phyloP scores from a whole-genome alignment of 1,140 invertebrate genomes.

The Apis cerana region DNA sequence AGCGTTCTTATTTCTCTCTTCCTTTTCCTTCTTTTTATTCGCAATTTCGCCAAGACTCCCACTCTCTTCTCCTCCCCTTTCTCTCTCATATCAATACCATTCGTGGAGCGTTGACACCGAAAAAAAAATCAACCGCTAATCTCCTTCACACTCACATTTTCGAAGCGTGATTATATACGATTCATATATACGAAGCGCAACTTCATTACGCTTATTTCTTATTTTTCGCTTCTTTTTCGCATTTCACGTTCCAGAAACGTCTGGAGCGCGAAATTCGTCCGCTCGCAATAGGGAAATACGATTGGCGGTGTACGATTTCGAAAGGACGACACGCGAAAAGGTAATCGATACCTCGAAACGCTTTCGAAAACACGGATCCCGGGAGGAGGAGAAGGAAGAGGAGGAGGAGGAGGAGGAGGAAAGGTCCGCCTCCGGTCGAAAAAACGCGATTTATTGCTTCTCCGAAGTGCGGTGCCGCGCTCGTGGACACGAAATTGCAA shows the following conservation, averaged over 20 bases:
- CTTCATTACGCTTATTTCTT: no score
- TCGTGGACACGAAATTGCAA: no score
- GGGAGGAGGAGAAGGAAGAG: not conserved
- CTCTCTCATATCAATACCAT: no score
- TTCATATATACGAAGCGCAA: no score
- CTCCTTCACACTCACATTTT: not conserved
- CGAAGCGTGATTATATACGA: not conserved
- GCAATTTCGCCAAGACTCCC: not conserved
- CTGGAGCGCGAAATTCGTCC: not conserved
- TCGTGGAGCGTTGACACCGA: slow-evolving; percentile 10
- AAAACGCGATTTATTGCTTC: slow-evolving; percentile 19
- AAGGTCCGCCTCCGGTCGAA: not conserved
- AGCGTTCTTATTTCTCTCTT: not conserved
- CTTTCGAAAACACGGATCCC: slow-evolving; percentile 21
- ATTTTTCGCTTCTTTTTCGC: no score
- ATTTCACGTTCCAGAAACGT: not conserved
- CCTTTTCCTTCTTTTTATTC: slow-evolving; percentile 12
- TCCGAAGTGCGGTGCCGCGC: not conserved
- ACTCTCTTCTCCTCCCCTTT: no score
- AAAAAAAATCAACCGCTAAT: slow-evolving; percentile 5
- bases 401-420: not conserved
- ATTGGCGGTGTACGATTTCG: not conserved
- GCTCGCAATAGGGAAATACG: not conserved
- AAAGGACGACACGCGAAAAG: not conserved
- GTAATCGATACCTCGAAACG: slow-evolving; percentile 28